Evolutionary conservation across 2,888 invertebrate genomes (phyloP).

Genomic region (Spatulosminthurus flaviceps): DNA sequence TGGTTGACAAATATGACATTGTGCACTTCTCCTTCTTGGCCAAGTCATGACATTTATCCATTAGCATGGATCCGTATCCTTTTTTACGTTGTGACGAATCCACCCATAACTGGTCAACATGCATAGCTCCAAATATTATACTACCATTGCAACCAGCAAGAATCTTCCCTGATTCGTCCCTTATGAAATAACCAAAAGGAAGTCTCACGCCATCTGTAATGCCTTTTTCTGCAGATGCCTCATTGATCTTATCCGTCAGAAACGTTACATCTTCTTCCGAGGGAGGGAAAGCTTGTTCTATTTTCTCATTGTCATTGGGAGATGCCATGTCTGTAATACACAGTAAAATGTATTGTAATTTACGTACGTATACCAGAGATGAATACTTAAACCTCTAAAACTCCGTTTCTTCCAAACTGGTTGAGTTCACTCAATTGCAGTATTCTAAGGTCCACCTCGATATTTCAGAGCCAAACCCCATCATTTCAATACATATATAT

Average conservation of each 20-base stretch:
- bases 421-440: too few species aligned
- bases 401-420: too few species aligned
- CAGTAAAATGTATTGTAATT: background rate
- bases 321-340: background rate
- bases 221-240: background rate
- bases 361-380: too few species aligned
- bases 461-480: too few species aligned
- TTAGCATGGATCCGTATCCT: background rate
- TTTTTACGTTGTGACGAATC: background rate
- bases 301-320: background rate
- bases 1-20: background rate
- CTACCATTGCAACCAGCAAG: slow-evolving; percentile 27
- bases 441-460: too few species aligned
- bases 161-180: background rate
- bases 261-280: background rate
- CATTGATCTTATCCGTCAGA: slow-evolving; percentile 10
- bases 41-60: slow-evolving; percentile 6
- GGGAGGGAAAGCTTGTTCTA: background rate
- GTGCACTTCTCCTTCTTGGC: background rate
- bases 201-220: background rate
- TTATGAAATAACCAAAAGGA: slow-evolving; percentile 26
- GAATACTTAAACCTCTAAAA: too few species aligned
- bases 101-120: slow-evolving; percentile 26
- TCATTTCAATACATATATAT: too few species aligned
- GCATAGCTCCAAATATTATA: background rate